Evolutionary conservation across 2,797 vertebrate species (phyloP).

Genomic region (Pogonophryne albipinna): DNA sequence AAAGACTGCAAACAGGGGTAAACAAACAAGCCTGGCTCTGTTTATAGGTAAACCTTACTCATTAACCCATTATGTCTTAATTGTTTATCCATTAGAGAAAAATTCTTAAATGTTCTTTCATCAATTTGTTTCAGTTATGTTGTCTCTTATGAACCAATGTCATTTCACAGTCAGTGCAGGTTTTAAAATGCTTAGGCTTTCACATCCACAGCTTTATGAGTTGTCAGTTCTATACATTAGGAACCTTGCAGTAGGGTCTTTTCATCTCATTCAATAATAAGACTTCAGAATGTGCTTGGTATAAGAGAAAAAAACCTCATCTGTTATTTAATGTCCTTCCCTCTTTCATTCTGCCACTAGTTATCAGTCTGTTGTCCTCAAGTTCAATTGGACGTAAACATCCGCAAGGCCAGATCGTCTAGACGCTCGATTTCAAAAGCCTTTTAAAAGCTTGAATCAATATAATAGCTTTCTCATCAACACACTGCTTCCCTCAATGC

Average conservation of each 20-base stretch:
- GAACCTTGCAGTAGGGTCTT: slow-evolving; percentile 4
- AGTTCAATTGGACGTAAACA: slow-evolving; percentile 29
- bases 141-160: slow-evolving; percentile 2
- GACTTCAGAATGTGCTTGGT: slow-evolving; percentile 5
- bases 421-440: slow-evolving; percentile 55
- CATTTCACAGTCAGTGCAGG: not conserved
- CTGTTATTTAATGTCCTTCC: slow-evolving; percentile 21
- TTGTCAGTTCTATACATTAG: slow-evolving; percentile 1
- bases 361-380: slow-evolving; percentile 18
- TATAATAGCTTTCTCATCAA: slow-evolving; percentile 59
- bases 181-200: not conserved
- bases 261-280: not conserved
- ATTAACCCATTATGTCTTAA: not conserved
- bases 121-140: slow-evolving; percentile 1
- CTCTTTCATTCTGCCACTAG: slow-evolving; percentile 22
- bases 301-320: not conserved
- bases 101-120: slow-evolving; percentile 12
- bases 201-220: not conserved
- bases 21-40: not conserved
- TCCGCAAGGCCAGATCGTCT: slow-evolving; percentile 28
- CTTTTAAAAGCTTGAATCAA: slow-evolving; percentile 65
- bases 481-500: slow-evolving; percentile 21
- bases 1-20: not conserved
- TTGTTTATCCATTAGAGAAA: not conserved
- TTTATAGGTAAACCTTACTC: not conserved